A percentile compares a stretch with the other conserved stretches of the same genome.
Evolutionary conservation across 2,888 invertebrate species (phyloP).

Genomic region (Caenorhabditis imperialis): DNA sequence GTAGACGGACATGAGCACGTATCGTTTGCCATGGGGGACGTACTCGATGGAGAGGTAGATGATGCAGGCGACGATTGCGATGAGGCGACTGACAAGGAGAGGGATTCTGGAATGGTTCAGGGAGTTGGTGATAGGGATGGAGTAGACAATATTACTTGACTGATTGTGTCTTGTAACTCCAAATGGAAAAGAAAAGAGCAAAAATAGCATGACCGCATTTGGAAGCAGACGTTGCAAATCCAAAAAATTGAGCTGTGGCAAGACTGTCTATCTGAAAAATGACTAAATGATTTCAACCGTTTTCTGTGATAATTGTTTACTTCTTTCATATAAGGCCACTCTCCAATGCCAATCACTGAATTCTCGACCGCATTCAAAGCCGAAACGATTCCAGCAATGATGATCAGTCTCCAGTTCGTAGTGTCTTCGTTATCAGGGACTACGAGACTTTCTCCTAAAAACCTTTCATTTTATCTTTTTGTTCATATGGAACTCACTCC

Average conservation of each 20-base stretch:
- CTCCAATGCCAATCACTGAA: slow-evolving; percentile 60
- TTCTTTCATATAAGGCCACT: slow-evolving; percentile 65
- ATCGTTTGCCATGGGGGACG: slow-evolving; percentile 27
- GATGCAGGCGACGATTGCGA: slow-evolving; percentile 35
- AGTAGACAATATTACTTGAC: too few relatives aligned
- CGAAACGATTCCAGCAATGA: slow-evolving; percentile 48
- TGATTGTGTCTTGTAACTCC: slow-evolving; percentile 61
- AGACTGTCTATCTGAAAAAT: slow-evolving; percentile 56
- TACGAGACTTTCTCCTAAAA: slow-evolving; percentile 36
- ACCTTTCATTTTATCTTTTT: too few relatives aligned
- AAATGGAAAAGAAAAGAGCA: slow-evolving; percentile 62
- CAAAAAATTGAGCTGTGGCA: slow-evolving; percentile 65
- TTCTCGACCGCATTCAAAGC: slow-evolving; percentile 61
- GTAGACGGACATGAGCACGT: slow-evolving; percentile 32
- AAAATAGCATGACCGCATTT: slow-evolving; percentile 64
- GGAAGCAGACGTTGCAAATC: slow-evolving; percentile 60
- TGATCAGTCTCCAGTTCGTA: slow-evolving; percentile 58
- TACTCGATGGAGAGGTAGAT: slow-evolving; percentile 39
- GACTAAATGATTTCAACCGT: neutral
- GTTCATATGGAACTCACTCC: neutral
- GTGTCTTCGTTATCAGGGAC: slow-evolving; percentile 33
- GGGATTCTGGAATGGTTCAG: slow-evolving; percentile 45
- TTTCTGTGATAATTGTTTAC: slow-evolving; percentile 31
- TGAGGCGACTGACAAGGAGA: slow-evolving; percentile 30
- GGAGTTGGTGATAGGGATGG: too few relatives aligned